Evolutionary conservation across 2,113 vertebrate species (phyloP).

Genomic region (Myrmecophaga tridactyla): DNA sequence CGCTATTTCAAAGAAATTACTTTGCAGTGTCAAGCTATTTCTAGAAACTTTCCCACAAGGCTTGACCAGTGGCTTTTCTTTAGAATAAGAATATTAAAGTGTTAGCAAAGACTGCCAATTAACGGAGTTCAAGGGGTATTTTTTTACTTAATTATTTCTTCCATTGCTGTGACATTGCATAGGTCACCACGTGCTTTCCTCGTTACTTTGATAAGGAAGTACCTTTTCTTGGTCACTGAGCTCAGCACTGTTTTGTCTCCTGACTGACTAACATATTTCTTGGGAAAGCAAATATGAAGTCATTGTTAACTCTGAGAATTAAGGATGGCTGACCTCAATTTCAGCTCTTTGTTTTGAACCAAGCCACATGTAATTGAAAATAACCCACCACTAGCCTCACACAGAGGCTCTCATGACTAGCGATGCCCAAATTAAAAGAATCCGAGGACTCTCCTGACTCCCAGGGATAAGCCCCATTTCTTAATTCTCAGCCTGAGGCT

Average conservation of each 20-base stretch:
- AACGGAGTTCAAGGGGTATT: neutral
- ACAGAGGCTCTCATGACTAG: neutral
- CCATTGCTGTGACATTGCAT: neutral
- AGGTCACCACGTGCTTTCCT: neutral
- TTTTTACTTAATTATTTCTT: neutral
- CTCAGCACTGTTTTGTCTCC: neutral
- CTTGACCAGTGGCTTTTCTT: neutral
- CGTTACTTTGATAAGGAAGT: neutral
- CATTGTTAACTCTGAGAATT: neutral
- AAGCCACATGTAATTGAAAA: neutral
- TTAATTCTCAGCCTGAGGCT: neutral
- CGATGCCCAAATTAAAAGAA: neutral
- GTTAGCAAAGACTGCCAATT: neutral
- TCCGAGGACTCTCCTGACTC: neutral
- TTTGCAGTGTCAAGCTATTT: neutral
- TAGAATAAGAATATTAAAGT: neutral
- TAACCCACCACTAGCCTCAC: neutral
- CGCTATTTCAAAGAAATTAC: neutral
- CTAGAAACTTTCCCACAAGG: neutral
- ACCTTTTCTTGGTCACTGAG: neutral
- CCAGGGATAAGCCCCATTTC: neutral
- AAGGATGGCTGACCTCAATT: neutral
- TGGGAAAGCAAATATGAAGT: neutral
- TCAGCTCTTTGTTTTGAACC: constrained; percentile 23
- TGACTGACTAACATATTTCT: neutral